Base-by-base conservation (phyloP, 2,797 vertebrate genomes). In the Neostethus bicornis region DNA sequence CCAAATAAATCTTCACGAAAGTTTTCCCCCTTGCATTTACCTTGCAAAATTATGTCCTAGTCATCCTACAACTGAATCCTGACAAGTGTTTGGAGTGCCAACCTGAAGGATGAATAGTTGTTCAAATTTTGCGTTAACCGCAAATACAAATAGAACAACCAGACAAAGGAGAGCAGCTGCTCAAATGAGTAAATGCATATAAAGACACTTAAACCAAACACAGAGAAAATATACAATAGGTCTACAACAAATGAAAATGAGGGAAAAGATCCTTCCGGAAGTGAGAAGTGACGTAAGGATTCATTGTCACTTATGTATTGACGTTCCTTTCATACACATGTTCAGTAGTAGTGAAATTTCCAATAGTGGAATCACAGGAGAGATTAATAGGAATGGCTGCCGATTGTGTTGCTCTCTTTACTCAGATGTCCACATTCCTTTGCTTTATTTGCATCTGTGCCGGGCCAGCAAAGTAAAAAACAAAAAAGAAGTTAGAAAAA, bases 211-310 rank as follows among this genome's bases (percentile, higher is more conserved):
- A 24, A 61, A 53, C 51, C 48, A 61, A 50, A 26, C 43, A 66
- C 44, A 32, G 57, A 66, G 31, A 54, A 16, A 48, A 46, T 25
- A 49, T 38, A 49, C 32, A 44, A 68, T 34, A 56, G 14, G 41
- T 56, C 63, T 84, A 81, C 80, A 90, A 89, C 70, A 87, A 85
- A 72, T 85, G 59, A 48, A 88, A 90, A 74, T 81, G 81, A 42
- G 85, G 82, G 61, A 89, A 91, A n/a, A 87, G 75, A 80, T 89
- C 75, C 77, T 75, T 85, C 80, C 90, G 81, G 52, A 87, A 89
- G 73, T 89, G 80, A 70, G 78, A 87, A 10, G 79, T 87, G 44
- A 81, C 79, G 48, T 85, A 88, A 41, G 82, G 86, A 66, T 90
- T 90, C 86, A 88, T 91, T 75, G 84, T 84, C 2, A 66, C 50